Percentiles rank a stretch among this genome's conserved stretches.
Evolutionary conservation across 2,888 invertebrate genomes (phyloP).

Genomic region (Perdita meconis): DNA sequence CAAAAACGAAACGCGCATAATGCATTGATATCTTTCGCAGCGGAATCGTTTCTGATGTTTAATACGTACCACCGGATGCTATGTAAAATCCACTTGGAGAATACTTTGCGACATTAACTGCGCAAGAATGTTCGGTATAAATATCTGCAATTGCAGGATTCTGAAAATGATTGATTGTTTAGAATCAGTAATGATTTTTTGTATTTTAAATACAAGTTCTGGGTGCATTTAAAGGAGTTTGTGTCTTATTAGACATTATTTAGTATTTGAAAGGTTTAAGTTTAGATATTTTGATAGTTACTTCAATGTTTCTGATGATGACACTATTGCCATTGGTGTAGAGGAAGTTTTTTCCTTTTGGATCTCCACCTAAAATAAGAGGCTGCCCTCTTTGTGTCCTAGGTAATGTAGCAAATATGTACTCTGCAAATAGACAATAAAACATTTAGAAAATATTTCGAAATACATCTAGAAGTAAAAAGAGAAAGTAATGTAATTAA

Average conservation of each 20-base stretch:
- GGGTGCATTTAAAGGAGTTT: too few species aligned
- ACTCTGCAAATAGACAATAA: constrained; percentile 87
- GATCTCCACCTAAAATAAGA: constrained; percentile 97
- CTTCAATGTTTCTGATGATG: constrained; percentile 97
- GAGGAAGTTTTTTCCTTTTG: constrained; percentile 98
- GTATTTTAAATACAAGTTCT: neutral
- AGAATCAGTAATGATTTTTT: neutral
- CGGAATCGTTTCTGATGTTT: too few species aligned
- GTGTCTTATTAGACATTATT: too few species aligned
- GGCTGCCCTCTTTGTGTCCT: constrained; percentile 97
- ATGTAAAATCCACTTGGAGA: constrained; percentile 99
- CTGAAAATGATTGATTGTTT: constrained; percentile 84
- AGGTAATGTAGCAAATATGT: constrained; percentile 96
- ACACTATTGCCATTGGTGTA: constrained; percentile 99
- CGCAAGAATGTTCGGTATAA: constrained; percentile 98
- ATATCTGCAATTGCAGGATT: constrained; percentile 97
- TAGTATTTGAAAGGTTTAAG: too few species aligned
- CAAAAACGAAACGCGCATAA: too few species aligned
- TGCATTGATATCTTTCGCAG: too few species aligned
- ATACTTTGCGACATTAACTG: constrained; percentile 98
- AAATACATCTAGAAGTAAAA: too few species aligned
- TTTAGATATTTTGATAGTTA: constrained; percentile 84
- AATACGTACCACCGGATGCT: constrained; percentile 95
- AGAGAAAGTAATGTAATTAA: too few species aligned
- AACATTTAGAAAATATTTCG: neutral